These are phyloP conservation scores for Amblyornis subalaris DNA, from an alignment of 2,113 vertebrate genomes.

Conservation along the genomic window DNA sequence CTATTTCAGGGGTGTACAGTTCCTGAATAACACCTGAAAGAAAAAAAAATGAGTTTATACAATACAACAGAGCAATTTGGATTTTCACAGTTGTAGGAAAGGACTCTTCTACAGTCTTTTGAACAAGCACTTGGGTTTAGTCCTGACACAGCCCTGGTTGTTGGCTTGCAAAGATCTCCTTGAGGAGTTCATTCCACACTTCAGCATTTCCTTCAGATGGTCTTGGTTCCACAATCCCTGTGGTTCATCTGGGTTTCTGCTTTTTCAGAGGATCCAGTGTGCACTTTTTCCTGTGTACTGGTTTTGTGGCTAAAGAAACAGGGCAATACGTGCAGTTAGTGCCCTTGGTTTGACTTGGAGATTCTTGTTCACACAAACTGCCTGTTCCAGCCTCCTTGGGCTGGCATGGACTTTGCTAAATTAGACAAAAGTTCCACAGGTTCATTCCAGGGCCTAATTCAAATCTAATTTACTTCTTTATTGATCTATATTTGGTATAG, in stretches of 20 bases:
- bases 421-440: background rate
- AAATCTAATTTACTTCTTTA: slow-evolving; percentile 18
- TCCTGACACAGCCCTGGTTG: background rate
- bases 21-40: background rate
- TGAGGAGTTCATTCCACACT: background rate
- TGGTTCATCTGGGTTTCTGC: background rate
- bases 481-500: background rate
- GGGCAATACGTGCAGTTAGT: rapidly evolving
- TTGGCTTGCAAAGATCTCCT: background rate
- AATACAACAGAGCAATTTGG: background rate
- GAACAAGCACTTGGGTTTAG: background rate
- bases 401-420: background rate
- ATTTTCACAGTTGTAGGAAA: background rate
- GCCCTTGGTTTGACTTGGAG: background rate
- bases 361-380: background rate
- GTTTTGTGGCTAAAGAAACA: background rate
- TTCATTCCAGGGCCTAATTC: background rate
- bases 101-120: background rate
- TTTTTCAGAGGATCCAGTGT: background rate
- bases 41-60: background rate
- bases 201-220: background rate
- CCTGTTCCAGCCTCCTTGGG: background rate
- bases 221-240: too few relatives aligned
- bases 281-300: rapidly evolving
- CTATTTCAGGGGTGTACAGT: background rate